Percentiles rank a stretch among this genome's conserved stretches.
Conservation (phyloP, 2,113 vertebrate genomes). For the Passer montanus region DNA sequence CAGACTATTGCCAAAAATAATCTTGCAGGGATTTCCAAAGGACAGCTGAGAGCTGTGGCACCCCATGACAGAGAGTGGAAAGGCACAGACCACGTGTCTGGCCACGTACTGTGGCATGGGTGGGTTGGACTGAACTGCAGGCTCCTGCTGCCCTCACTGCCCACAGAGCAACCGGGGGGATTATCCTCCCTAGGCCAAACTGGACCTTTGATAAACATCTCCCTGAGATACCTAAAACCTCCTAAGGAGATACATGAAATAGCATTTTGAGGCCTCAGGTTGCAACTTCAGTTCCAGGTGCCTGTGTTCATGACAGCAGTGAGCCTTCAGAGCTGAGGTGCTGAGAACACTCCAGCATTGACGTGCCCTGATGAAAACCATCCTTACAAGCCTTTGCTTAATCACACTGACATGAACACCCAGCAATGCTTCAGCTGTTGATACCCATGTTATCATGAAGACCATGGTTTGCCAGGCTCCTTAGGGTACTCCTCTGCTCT, state of each 20-base stretch:
- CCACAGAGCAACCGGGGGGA: not conserved
- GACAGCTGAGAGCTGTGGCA: not conserved
- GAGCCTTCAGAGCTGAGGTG: not conserved
- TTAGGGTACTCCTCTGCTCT: not conserved
- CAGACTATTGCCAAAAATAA: not conserved
- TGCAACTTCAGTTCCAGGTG: not conserved
- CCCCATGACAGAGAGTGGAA: not conserved
- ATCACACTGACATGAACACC: not conserved
- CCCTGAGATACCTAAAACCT: not conserved
- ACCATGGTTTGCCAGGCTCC: not conserved
- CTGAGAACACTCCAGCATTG: not conserved
- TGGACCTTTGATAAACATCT: not conserved
- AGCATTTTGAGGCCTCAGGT: not conserved
- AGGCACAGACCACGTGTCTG: not conserved
- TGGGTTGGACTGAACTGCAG: not conserved
- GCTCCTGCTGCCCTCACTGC: not conserved
- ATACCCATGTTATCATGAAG: not conserved
- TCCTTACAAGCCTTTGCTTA: not conserved
- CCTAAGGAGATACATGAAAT: not conserved
- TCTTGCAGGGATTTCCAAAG: not conserved
- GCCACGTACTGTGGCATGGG: rapidly evolving
- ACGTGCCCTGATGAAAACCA: not conserved
- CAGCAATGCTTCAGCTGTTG: not conserved
- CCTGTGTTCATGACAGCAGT: not conserved
- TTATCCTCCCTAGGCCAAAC: not conserved